These are phyloP conservation scores for Meleagris gallopavo DNA, from an alignment of 2,113 vertebrate species.

Conservation along the genomic window DNA sequence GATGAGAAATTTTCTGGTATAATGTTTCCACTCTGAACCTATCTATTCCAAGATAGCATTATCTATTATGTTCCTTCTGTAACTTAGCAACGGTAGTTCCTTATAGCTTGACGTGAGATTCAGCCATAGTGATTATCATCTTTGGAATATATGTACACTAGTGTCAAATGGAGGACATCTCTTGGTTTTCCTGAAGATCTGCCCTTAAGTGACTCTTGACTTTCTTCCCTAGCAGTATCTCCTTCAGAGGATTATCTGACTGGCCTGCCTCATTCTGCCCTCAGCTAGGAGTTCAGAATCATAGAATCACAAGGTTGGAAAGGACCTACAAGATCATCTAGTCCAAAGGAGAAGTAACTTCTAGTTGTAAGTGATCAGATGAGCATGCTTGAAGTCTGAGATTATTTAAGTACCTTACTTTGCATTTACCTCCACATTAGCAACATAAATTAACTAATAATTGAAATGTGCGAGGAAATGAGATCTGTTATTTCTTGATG, in stretches of 20 bases:
- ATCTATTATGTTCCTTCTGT: not conserved
- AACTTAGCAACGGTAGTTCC: not conserved
- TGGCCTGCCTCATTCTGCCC: not conserved
- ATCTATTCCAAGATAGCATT: not conserved
- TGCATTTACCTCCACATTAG: not conserved
- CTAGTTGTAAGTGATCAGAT: not conserved
- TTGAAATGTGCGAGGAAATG: not conserved
- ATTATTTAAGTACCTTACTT: not conserved
- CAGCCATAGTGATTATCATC: not conserved
- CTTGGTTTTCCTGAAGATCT: not conserved
- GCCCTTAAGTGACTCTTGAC: not conserved
- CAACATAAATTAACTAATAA: not conserved
- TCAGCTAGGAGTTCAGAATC: not conserved
- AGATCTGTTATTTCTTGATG: not conserved
- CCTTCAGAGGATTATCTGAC: not conserved
- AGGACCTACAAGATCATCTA: too few species aligned
- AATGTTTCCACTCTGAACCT: not conserved
- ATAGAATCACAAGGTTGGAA: too few species aligned
- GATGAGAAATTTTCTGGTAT: not conserved
- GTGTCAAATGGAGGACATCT: not conserved
- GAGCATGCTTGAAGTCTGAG: not conserved
- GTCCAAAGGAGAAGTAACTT: not conserved
- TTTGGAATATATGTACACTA: not conserved
- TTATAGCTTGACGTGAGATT: not conserved
- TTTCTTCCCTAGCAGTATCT: not conserved